Conservation (phyloP, 2,797 vertebrate species). For the Capromys pilorides region DNA sequence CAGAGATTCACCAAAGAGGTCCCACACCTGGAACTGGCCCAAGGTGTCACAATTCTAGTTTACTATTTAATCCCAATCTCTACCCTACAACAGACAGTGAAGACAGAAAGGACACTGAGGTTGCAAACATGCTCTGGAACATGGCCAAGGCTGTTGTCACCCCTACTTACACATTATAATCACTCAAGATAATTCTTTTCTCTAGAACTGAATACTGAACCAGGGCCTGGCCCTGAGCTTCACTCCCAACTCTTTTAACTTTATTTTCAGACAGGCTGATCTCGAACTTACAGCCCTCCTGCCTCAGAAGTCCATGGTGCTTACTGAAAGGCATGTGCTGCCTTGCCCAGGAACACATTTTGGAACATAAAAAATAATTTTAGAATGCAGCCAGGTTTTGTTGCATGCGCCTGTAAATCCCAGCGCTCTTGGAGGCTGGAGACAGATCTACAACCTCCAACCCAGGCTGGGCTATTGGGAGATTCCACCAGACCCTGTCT, state of each 20-base stretch:
- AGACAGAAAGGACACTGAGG: background rate
- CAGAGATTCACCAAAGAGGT: background rate
- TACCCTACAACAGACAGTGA: accelerated
- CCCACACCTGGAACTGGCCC: accelerated
- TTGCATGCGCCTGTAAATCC: background rate
- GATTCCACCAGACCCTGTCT: background rate
- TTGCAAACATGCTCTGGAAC: accelerated
- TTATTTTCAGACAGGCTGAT: background rate
- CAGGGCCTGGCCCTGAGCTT: background rate
- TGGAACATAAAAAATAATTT: background rate
- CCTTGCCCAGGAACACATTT: background rate
- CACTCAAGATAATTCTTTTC: background rate
- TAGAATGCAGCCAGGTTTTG: background rate
- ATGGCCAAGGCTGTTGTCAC: background rate
- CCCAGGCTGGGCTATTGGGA: background rate
- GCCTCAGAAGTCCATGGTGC: background rate
- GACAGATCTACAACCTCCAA: background rate
- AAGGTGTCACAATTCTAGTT: accelerated
- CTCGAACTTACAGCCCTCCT: background rate
- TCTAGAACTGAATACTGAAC: background rate
- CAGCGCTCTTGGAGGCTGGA: background rate
- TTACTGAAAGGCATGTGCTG: background rate
- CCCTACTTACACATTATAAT: background rate
- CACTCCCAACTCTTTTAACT: background rate
- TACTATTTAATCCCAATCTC: background rate